phyloP scores from a whole-genome alignment of 1,140 invertebrate species.

The Trachymyrmex cornetzi region DNA sequence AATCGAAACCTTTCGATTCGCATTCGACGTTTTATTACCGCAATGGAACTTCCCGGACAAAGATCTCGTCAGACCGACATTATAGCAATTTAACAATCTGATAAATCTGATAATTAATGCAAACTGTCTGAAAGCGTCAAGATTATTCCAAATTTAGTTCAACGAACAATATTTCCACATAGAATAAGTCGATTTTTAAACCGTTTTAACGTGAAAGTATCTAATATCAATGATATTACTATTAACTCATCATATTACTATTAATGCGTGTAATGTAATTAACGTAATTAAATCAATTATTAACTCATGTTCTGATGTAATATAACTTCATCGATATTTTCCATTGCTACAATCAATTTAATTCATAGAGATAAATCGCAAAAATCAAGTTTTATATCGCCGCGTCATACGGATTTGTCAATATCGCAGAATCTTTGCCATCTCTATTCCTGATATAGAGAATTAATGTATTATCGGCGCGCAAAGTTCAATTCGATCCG shows the following conservation, averaged over 20 bases:
- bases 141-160: slow-evolving; percentile 1
- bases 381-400: slow-evolving; percentile 25
- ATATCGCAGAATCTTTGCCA: slow-evolving; percentile 7
- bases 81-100: slow-evolving; percentile 29
- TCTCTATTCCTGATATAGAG: slow-evolving; percentile 6
- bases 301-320: background rate
- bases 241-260: background rate
- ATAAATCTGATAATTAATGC: slow-evolving; percentile 24
- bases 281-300: slow-evolving; percentile 6
- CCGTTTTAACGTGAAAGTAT: background rate
- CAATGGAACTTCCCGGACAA: background rate
- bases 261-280: slow-evolving; percentile 9
- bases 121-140: background rate
- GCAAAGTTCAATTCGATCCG: slow-evolving; percentile 59
- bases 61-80: slow-evolving; percentile 15
- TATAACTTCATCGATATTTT: slow-evolving; percentile 9
- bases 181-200: background rate
- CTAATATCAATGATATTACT: background rate
- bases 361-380: background rate
- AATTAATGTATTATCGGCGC: slow-evolving; percentile 55
- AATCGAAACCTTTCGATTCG: slow-evolving; percentile 67
- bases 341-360: background rate
- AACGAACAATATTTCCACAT: background rate
- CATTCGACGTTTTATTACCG: slow-evolving; percentile 46
- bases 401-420: slow-evolving; percentile 12